phyloP scores from a whole-genome alignment of 1,140 invertebrate genomes.

The Mycetomoellerius zeteki region DNA sequence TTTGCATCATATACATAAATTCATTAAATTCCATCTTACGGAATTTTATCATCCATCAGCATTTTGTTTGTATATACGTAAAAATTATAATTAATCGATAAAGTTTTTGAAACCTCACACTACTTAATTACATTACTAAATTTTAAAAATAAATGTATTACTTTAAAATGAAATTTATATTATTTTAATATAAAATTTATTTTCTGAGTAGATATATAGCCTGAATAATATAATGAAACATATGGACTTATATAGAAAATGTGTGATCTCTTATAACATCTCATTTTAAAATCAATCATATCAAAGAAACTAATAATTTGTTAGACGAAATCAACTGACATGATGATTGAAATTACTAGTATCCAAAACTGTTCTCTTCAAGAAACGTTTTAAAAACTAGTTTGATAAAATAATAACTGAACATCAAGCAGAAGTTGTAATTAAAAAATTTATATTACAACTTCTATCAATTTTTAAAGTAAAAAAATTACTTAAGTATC shows the following conservation, averaged over 20 bases:
- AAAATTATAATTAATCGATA: neutral
- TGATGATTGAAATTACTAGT: neutral
- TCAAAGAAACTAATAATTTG: conserved; percentile 26
- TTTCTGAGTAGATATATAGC: no score
- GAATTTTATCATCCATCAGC: neutral
- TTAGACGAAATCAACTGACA: conserved; percentile 11
- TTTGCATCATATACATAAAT: neutral
- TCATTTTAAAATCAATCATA: neutral
- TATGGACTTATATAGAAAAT: neutral
- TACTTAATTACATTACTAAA: conserved; percentile 25
- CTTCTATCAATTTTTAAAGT: neutral
- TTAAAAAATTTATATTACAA: neutral
- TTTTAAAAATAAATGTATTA: neutral
- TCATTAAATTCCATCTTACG: neutral
- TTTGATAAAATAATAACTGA: neutral
- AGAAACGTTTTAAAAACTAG: neutral
- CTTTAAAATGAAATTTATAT: neutral
- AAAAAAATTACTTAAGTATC: neutral
- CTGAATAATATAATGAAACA: neutral
- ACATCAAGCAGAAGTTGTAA: neutral
- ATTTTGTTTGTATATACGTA: neutral
- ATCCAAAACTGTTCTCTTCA: neutral
- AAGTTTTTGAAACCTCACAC: neutral
- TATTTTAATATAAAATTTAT: neutral
- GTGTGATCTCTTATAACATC: neutral